Conservation (phyloP, 2,888 invertebrate species). For the Campoplex capitator region DNA sequence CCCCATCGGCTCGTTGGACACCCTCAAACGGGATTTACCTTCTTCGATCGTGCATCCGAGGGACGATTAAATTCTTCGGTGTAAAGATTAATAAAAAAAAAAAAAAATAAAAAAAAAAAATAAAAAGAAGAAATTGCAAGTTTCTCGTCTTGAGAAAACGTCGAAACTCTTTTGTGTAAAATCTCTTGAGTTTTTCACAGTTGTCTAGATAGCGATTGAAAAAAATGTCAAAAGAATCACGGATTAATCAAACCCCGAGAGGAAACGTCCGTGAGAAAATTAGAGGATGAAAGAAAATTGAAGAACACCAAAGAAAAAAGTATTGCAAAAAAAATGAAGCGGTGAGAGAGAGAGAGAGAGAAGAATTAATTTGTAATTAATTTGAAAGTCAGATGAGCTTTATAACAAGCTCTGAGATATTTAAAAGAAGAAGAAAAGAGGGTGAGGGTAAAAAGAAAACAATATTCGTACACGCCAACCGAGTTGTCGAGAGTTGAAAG, state of each 20-base stretch:
- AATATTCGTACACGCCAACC: slow-evolving; percentile 6
- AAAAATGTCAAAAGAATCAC: not conserved
- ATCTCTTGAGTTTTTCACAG: not conserved
- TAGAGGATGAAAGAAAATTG: not conserved
- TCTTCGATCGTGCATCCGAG: slow-evolving; percentile 19
- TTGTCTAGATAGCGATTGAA: too few relatives aligned
- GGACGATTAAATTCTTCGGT: slow-evolving; percentile 12
- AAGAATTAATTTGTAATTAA: slow-evolving; percentile 14
- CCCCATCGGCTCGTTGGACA: slow-evolving; percentile 51
- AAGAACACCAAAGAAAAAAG: not conserved
- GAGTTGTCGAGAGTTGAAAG: not conserved
- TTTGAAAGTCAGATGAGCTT: slow-evolving; percentile 33
- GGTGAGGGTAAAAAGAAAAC: not conserved
- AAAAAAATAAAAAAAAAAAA: not conserved
- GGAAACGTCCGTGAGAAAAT: slow-evolving; percentile 20
- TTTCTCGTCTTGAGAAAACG: not conserved
- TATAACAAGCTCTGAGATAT: not conserved
- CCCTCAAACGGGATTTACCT: slow-evolving; percentile 58
- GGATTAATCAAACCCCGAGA: not conserved
- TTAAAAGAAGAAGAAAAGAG: not conserved
- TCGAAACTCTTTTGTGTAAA: not conserved
- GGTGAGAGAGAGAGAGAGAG: not conserved
- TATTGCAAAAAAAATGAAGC: not conserved
- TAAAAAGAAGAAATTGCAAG: not conserved
- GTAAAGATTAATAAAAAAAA: not conserved